Base-by-base conservation (phyloP, 1,140 invertebrate species). In the Anadara kagoshimensis region DNA sequence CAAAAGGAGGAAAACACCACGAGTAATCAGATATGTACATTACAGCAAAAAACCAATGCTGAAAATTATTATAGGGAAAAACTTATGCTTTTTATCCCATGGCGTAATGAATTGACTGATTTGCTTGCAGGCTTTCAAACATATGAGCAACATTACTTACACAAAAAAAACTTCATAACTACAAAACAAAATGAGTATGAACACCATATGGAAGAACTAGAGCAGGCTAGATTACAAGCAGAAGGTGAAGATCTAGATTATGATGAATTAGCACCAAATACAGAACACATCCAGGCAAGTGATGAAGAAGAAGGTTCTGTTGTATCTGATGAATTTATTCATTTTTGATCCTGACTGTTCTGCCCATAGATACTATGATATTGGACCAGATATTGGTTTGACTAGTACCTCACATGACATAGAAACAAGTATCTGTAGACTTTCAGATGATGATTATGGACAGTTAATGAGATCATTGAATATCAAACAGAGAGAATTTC, bases 21-120 rank as follows among this genome's bases (percentile, higher is more conserved):
- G 70, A 58, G 59, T 77, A n/a, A 64, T 77, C 20, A 10, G 75
- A 22, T 77, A 69, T 67, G 62, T 69, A 10, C 57, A 53, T 18
- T 75, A 51, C 59, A 69, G 57, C 20, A 29, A 24, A 43, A 65
- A 24, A 54, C 57, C 14, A 36, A 74, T 62, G 41, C 49, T 62
- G 71, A 75, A 69, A 71, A 78, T 44, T 59, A 53, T 53, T 75
- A 68, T 53, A 58, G 73, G 29, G 73, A 75, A 64, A 45, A 29
- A 47, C 22, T 57, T 11, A 51, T 78, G 47, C 64, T 75, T 8
- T 80, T 63, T 57, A 44, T 41, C 44, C 68, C 69, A 59, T 78
- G 63, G 73, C 47, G 76, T 61, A 59, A 69, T 63, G 69, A 80
- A 62, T 4, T 26, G n/a, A 24, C 5, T 41, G 69, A 73, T 45